A percentile compares a stretch with the other conserved stretches of the same genome.
These are phyloP conservation scores for Pollachius pollachius DNA, from an alignment of 2,113 vertebrate genomes.

Conservation along the genomic window DNA sequence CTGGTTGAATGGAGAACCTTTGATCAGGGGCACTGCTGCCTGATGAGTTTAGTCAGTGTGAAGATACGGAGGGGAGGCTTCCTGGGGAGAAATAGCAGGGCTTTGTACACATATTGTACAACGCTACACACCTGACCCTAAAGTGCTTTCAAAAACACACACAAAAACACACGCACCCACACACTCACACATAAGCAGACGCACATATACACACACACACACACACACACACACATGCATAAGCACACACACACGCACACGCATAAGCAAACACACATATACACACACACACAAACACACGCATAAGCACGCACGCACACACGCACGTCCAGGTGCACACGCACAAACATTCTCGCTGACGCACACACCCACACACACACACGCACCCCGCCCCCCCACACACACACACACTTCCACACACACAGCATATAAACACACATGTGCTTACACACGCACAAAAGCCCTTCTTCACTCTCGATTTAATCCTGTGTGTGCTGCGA, in stretches of 20 bases:
- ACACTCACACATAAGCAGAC: neutral
- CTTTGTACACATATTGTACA: conserved; percentile 37
- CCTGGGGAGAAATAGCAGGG: conserved; percentile 40
- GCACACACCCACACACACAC: neutral
- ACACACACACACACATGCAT: neutral
- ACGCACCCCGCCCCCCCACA: neutral
- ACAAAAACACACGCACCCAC: conserved; percentile 17
- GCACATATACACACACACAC: neutral
- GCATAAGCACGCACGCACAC: conserved; percentile 8
- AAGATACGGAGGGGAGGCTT: conserved; percentile 44
- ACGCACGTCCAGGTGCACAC: neutral
- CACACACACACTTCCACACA: too few relatives aligned
- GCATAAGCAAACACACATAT: too few relatives aligned
- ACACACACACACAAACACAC: conserved; percentile 1
- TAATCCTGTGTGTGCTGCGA: conserved; percentile 65
- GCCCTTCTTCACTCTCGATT: conserved; percentile 69
- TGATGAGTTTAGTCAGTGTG: conserved; percentile 54
- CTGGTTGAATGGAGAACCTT: conserved; percentile 46
- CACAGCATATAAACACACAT: neutral
- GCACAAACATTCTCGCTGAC: neutral
- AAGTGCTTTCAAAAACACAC: conserved; percentile 20
- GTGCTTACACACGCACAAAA: conserved; percentile 11
- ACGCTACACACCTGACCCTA: conserved; percentile 50
- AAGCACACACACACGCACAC: neutral
- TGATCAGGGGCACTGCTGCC: conserved; percentile 48